Conservation (phyloP, 2,113 vertebrate genomes). For the Salvator merianae region DNA sequence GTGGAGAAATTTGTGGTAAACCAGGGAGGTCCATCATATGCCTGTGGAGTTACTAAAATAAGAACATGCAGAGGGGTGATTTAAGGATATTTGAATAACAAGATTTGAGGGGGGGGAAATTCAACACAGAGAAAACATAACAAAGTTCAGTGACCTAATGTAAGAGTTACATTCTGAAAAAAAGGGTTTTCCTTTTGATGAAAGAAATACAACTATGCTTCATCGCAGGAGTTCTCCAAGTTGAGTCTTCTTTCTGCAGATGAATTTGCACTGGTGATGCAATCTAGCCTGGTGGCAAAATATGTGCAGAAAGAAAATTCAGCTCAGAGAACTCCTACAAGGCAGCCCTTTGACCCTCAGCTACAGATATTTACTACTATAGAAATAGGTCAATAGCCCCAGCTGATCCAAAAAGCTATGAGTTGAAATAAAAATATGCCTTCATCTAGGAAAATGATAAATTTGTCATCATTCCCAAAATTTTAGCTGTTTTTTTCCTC, state of each 20-base stretch:
- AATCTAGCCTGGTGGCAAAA: too few species aligned
- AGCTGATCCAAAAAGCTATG: too few species aligned
- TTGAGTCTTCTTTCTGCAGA: too few species aligned
- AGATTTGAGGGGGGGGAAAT: background rate
- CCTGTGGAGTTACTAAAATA: conserved; percentile 27
- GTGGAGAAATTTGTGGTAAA: background rate
- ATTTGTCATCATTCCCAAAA: background rate
- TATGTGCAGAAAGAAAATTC: too few species aligned
- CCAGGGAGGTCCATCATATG: conserved; percentile 16
- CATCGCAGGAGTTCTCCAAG: too few species aligned
- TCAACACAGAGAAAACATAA: background rate
- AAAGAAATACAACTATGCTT: background rate
- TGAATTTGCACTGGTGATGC: too few species aligned
- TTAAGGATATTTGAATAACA: conserved; percentile 23
- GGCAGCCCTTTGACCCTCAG: background rate
- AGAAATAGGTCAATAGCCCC: too few species aligned
- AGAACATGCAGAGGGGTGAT: background rate
- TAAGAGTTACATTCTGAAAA: background rate
- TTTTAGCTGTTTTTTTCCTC: background rate
- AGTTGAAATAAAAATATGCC: background rate
- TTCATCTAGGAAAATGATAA: background rate
- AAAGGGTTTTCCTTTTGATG: background rate
- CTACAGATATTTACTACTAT: too few species aligned
- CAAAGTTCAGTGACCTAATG: background rate
- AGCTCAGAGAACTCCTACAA: too few species aligned